These are phyloP conservation scores for Plusia festucae DNA, from an alignment of 2,888 invertebrate genomes.

Conservation along the genomic window DNA sequence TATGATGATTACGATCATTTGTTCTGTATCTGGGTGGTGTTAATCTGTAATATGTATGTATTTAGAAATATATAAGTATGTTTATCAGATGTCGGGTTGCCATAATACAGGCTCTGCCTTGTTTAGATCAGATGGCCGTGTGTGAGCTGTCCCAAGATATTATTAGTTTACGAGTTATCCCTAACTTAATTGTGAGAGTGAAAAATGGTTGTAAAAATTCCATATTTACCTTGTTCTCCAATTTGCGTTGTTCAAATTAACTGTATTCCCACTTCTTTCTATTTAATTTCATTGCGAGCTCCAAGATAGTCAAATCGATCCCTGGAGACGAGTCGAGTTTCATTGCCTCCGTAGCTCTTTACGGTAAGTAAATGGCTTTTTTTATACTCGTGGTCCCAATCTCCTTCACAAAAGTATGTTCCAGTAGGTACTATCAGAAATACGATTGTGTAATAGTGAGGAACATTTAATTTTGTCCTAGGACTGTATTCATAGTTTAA, in stretches of 20 bases:
- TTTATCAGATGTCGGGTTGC: too few relatives aligned
- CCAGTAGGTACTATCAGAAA: neutral
- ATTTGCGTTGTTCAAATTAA: neutral
- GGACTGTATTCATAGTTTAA: neutral
- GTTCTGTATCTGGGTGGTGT: too few relatives aligned
- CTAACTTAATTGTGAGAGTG: too few relatives aligned
- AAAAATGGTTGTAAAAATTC: too few relatives aligned
- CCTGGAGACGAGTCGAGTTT: conserved; percentile 4
- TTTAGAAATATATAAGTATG: too few relatives aligned
- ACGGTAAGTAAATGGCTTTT: conserved; percentile 4
- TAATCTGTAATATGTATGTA: too few relatives aligned
- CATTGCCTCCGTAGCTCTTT: neutral
- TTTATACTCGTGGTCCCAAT: conserved; percentile 4
- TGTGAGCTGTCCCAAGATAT: too few relatives aligned
- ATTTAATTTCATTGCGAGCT: neutral
- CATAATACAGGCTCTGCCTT: too few relatives aligned
- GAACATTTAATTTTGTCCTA: neutral
- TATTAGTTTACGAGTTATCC: too few relatives aligned
- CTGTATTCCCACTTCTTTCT: conserved; percentile 1
- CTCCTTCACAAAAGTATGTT: conserved; percentile 1
- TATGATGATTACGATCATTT: too few relatives aligned
- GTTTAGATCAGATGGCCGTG: too few relatives aligned
- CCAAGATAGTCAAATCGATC: neutral
- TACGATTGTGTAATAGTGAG: neutral
- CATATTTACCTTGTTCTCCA: neutral